phyloP scores from a whole-genome alignment of 1,140 invertebrate species.

The Leptopilina clavipes region DNA sequence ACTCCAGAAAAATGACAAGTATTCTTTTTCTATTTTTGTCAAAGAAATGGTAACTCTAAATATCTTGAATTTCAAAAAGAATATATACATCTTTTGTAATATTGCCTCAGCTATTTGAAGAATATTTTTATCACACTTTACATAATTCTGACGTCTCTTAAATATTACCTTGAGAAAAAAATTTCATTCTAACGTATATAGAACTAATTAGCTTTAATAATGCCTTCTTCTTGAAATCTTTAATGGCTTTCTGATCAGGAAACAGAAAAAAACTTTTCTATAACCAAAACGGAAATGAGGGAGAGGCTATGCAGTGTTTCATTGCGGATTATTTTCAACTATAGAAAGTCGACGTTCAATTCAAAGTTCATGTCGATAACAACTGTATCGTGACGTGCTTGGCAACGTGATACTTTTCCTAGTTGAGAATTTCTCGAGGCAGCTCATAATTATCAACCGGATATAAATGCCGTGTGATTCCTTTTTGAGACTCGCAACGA shows the following conservation, averaged over 20 bases:
- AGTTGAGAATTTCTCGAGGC: slow-evolving; percentile 59
- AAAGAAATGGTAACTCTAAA: too few relatives aligned
- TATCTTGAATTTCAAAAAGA: too few relatives aligned
- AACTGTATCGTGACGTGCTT: slow-evolving; percentile 70
- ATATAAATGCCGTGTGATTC: slow-evolving; percentile 65
- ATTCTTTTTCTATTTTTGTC: too few relatives aligned
- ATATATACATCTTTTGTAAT: too few relatives aligned
- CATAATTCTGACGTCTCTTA: too few relatives aligned
- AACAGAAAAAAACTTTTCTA: not conserved
- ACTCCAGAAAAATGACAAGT: too few relatives aligned
- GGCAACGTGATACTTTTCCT: slow-evolving; percentile 61
- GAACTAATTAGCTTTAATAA: too few relatives aligned
- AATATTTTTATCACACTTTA: too few relatives aligned
- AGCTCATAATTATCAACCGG: slow-evolving; percentile 65
- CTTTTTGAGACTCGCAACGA: slow-evolving; percentile 57
- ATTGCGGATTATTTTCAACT: slow-evolving; percentile 46
- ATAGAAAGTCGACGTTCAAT: slow-evolving; percentile 47
- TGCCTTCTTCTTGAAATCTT: too few relatives aligned
- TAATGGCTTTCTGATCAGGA: not conserved
- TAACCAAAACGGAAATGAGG: not conserved
- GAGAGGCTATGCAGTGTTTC: slow-evolving; percentile 33
- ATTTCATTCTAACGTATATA: too few relatives aligned
- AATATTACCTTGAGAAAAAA: too few relatives aligned
- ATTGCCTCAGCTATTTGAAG: too few relatives aligned
- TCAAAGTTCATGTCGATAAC: slow-evolving; percentile 72